Conservation (phyloP, 2,113 vertebrate genomes). For the Nesoenas mayeri region DNA sequence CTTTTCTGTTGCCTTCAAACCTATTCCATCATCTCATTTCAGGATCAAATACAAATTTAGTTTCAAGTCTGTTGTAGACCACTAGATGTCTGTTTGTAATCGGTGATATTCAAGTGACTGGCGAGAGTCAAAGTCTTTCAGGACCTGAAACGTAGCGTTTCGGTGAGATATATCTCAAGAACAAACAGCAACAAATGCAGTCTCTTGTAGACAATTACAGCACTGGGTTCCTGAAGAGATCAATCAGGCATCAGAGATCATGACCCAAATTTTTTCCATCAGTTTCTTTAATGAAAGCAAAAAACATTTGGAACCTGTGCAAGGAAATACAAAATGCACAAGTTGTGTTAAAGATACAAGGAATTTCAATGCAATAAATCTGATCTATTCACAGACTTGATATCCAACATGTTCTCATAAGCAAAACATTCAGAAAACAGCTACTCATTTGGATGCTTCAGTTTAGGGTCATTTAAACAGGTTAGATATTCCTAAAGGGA, state of each 20-base stretch:
- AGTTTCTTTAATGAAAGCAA: background rate
- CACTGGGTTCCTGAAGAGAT: background rate
- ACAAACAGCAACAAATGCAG: background rate
- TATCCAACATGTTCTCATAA: background rate
- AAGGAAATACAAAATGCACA: background rate
- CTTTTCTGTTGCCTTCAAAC: background rate
- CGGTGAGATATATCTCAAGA: background rate
- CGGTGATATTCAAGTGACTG: background rate
- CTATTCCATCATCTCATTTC: background rate
- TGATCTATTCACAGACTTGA: background rate
- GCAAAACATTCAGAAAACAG: background rate
- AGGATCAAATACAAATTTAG: background rate
- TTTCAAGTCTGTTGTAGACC: background rate
- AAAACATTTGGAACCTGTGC: background rate
- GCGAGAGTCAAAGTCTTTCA: background rate
- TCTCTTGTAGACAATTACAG: background rate
- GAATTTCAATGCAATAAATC: background rate
- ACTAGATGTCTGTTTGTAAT: background rate
- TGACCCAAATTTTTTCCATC: background rate
- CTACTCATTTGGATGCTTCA: background rate
- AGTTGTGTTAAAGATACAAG: background rate
- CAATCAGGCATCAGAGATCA: background rate
- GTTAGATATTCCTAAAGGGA: background rate
- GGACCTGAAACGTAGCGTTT: background rate
- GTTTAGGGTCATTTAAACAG: background rate